Evolutionary conservation across 2,888 invertebrate genomes (phyloP).

Genomic region (Scaptomyza caliginosa): DNA sequence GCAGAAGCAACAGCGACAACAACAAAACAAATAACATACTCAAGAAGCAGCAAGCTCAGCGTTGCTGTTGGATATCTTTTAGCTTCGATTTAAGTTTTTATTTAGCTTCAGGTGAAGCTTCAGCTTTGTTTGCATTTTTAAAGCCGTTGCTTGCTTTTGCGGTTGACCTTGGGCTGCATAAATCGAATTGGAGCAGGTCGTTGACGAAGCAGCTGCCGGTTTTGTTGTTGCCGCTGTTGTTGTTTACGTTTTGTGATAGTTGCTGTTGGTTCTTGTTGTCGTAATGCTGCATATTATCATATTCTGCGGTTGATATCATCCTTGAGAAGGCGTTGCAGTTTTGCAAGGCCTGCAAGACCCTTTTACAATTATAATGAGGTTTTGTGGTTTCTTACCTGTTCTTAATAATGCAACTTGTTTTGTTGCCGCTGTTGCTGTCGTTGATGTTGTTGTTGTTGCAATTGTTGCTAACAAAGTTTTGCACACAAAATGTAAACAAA

Average conservation of each 20-base stretch:
- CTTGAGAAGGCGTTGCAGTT: conserved; percentile 52
- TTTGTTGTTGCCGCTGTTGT: conserved; percentile 25
- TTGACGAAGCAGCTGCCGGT: conserved; percentile 51
- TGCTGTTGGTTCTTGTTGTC: conserved; percentile 24
- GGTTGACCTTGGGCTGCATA: conserved; percentile 78
- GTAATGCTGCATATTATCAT: conserved; percentile 43
- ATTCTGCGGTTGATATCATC: conserved; percentile 51
- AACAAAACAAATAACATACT: background rate
- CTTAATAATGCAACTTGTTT: conserved; percentile 51
- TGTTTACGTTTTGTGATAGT: conserved; percentile 10
- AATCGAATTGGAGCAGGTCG: conserved; percentile 79
- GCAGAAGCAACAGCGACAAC: conserved; percentile 7
- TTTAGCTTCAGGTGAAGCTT: conserved; percentile 20
- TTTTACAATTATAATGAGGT: conserved; percentile 42
- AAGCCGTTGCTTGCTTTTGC: conserved; percentile 65
- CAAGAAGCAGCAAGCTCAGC: conserved; percentile 18
- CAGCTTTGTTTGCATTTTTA: conserved; percentile 70
- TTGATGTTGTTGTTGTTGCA: conserved; percentile 15
- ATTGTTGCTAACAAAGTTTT: conserved; percentile 3
- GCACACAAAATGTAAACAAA: conserved; percentile 49
- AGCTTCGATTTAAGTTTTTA: conserved; percentile 5
- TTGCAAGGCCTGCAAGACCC: conserved; percentile 41
- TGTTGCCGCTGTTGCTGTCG: conserved; percentile 15
- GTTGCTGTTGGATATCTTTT: conserved; percentile 18
- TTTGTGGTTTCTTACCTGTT: conserved; percentile 51